Conservation (phyloP, 2,888 invertebrate species). For the Elegia similella region DNA sequence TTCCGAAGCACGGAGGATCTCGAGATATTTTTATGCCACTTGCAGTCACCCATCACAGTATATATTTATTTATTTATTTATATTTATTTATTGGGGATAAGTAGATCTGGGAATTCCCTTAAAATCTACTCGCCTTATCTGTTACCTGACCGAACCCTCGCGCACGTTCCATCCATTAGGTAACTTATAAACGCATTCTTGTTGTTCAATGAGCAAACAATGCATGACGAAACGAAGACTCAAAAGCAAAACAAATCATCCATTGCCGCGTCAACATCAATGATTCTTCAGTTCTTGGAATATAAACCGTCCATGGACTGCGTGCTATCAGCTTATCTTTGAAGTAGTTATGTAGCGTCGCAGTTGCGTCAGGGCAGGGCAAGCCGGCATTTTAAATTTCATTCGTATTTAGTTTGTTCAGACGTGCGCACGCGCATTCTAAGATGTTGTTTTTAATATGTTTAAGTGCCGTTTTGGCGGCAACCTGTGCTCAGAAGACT, state of each 20-base stretch:
- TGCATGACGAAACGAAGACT: not conserved
- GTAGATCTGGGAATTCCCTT: not conserved
- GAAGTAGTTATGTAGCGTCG: conserved; percentile 3
- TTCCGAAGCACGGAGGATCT: too few species aligned
- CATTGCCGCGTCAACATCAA: not conserved
- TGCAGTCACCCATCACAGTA: too few species aligned
- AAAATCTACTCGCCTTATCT: not conserved
- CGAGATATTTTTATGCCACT: too few species aligned
- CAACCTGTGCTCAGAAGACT: conserved; percentile 18
- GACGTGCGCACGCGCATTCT: conserved; percentile 1
- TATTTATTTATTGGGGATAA: too few species aligned
- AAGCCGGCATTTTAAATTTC: not conserved
- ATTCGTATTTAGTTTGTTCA: not conserved
- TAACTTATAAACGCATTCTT: not conserved
- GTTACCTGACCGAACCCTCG: not conserved
- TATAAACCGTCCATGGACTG: not conserved
- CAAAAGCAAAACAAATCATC: conserved; percentile 7
- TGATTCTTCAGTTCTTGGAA: not conserved
- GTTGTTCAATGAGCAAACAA: conserved; percentile 2
- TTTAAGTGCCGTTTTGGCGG: conserved; percentile 28
- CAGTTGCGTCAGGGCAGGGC: not conserved
- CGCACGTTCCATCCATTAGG: not conserved
- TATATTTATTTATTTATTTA: too few species aligned
- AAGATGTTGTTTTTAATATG: conserved; percentile 27
- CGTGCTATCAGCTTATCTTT: conserved; percentile 4